Evolutionary conservation across 2,113 vertebrate species (phyloP).

Genomic region (Haliaeetus leucogaster): DNA sequence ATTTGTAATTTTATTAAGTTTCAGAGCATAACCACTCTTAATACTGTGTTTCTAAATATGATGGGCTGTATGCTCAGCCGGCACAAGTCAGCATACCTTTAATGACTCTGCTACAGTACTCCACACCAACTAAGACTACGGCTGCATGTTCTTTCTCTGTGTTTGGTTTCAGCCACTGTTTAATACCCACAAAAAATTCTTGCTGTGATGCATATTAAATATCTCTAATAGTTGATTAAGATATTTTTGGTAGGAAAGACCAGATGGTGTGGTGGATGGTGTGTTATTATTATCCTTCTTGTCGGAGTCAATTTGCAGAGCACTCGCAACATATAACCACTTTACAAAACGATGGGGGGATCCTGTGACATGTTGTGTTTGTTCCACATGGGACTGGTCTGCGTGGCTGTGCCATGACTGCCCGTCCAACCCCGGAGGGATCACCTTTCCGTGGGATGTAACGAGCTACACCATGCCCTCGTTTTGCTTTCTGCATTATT

Average conservation of each 20-base stretch:
- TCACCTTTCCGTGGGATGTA: not conserved
- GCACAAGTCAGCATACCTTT: not conserved
- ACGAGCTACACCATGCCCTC: rapidly evolving
- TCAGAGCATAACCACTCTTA: constrained; percentile 66
- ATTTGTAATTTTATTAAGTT: constrained; percentile 80
- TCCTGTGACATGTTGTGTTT: not conserved
- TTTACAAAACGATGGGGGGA: not conserved
- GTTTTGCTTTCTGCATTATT: not conserved
- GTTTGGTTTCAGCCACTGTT: constrained; percentile 31
- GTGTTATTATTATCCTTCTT: not conserved
- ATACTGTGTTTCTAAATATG: constrained; percentile 66
- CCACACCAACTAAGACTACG: not conserved
- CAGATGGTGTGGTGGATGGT: not conserved
- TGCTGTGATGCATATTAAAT: constrained; percentile 23
- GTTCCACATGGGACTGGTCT: not conserved
- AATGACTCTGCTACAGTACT: not conserved
- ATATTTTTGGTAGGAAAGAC: constrained; percentile 16
- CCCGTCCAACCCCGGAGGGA: rapidly evolving
- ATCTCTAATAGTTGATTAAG: constrained; percentile 55
- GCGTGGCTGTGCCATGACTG: not conserved
- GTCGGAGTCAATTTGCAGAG: not conserved
- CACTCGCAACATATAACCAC: not conserved
- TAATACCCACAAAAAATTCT: constrained; percentile 48
- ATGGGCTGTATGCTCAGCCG: not conserved
- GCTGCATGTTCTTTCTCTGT: not conserved